Conservation (phyloP, 2,888 invertebrate species). For the Coelinius sp. region DNA sequence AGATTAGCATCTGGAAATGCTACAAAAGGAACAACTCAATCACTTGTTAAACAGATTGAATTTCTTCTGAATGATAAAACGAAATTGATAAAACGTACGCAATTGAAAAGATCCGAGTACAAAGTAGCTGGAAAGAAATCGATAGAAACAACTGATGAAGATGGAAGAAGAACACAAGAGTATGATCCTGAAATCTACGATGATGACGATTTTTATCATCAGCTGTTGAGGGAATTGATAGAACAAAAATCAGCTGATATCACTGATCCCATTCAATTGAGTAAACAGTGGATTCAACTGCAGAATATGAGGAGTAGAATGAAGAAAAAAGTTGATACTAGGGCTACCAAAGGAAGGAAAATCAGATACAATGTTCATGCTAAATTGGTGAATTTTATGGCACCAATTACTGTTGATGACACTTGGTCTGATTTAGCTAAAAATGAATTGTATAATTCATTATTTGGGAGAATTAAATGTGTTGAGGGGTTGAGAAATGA, state of each 20-base stretch:
- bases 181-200: conserved; percentile 91
- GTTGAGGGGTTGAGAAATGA: conserved; percentile 32
- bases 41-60: conserved; percentile 85
- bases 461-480: conserved; percentile 78
- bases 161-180: conserved; percentile 72
- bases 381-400: conserved; percentile 92
- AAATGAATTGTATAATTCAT: conserved; percentile 84
- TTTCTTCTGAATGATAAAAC: conserved; percentile 85
- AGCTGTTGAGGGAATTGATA: conserved; percentile 90
- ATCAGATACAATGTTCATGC: conserved; percentile 89
- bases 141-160: conserved; percentile 46
- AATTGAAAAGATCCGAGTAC: conserved; percentile 83
- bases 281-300: conserved; percentile 91
- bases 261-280: conserved; percentile 87
- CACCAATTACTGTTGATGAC: conserved; percentile 78
- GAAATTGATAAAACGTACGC: conserved; percentile 84
- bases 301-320: conserved; percentile 93
- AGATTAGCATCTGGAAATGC: conserved; percentile 78
- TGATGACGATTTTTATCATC: conserved; percentile 97
- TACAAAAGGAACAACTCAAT: conserved; percentile 77
- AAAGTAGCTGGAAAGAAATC: conserved; percentile 77
- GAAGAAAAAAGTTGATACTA: conserved; percentile 93
- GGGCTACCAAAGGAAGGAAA: conserved; percentile 94
- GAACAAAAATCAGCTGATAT: conserved; percentile 90
- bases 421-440: conserved; percentile 85